A percentile compares a stretch with the other conserved stretches of the same genome.
Evolutionary conservation across 2,888 invertebrate species (phyloP).

Genomic region (Listrodromus nycthemerus): DNA sequence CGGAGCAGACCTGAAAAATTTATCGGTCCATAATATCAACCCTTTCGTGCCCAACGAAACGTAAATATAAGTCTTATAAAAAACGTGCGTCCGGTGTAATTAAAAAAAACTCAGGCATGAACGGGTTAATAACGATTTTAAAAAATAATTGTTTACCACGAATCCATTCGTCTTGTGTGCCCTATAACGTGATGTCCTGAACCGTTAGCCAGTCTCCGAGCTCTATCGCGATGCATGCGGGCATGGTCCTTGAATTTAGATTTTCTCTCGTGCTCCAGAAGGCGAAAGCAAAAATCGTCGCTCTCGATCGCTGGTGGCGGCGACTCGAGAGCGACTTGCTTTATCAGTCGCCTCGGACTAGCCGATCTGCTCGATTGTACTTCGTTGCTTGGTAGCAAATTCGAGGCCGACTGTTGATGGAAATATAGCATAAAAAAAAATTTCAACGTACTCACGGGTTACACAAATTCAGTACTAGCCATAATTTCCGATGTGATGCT

Average conservation of each 20-base stretch:
- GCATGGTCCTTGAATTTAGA: constrained; percentile 78
- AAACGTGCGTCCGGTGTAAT: too few relatives aligned
- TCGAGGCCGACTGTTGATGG: constrained; percentile 72
- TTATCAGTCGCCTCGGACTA: constrained; percentile 89
- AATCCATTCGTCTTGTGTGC: constrained; percentile 81
- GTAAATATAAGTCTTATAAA: too few relatives aligned
- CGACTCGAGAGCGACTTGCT: constrained; percentile 89
- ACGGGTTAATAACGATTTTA: neutral
- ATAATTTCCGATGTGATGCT: constrained; percentile 77
- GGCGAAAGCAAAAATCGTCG: constrained; percentile 75
- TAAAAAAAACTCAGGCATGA: too few relatives aligned
- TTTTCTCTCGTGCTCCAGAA: constrained; percentile 77
- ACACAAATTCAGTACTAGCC: constrained; percentile 62
- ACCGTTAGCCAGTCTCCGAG: constrained; percentile 83
- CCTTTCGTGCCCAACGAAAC: too few relatives aligned
- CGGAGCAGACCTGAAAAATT: constrained; percentile 75
- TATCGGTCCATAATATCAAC: too few relatives aligned
- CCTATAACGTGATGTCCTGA: constrained; percentile 85
- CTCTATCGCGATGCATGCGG: constrained; percentile 85
- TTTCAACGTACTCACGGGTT: neutral
- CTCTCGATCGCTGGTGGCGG: constrained; percentile 84
- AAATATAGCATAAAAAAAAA: constrained; percentile 5
- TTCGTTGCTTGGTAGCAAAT: constrained; percentile 75
- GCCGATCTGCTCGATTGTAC: constrained; percentile 84
- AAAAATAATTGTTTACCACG: constrained; percentile 73